Evolutionary conservation across 2,797 vertebrate genomes (phyloP).

Genomic region (Sebastes dallii): DNA sequence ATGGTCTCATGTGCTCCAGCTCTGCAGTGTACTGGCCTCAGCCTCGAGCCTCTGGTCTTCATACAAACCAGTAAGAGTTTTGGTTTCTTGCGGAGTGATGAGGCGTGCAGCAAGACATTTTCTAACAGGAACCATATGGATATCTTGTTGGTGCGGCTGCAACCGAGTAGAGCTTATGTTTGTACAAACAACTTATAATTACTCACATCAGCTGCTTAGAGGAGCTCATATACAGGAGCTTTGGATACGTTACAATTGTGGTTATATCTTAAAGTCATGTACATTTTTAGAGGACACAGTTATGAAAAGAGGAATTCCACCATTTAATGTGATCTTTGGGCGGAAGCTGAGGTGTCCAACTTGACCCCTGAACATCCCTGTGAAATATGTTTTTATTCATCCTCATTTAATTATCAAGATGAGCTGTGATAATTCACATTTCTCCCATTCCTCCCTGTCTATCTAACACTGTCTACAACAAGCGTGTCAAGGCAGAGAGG

Average conservation of each 20-base stretch:
- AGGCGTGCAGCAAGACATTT: constrained; percentile 67
- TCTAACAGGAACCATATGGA: constrained; percentile 79
- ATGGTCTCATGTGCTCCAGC: constrained; percentile 58
- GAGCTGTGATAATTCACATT: background rate
- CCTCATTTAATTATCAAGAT: constrained; percentile 1
- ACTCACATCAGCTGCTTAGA: constrained; percentile 33
- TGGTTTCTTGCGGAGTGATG: constrained; percentile 68
- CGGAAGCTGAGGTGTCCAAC: background rate
- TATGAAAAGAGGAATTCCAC: background rate
- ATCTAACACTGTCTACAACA: background rate
- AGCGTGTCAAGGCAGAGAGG: background rate
- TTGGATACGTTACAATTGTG: background rate
- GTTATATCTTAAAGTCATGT: background rate
- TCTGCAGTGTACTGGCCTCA: constrained; percentile 38
- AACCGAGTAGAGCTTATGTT: constrained; percentile 50
- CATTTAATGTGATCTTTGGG: background rate
- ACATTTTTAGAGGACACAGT: background rate
- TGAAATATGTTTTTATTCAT: background rate
- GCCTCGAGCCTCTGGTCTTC: constrained; percentile 47
- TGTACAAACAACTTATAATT: constrained; percentile 58
- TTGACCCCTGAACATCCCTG: background rate
- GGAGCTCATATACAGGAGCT: background rate
- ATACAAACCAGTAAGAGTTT: constrained; percentile 51
- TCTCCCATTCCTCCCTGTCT: background rate
- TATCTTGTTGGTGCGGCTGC: constrained; percentile 50